Evolutionary conservation across 1,140 invertebrate species (phyloP), one percentile per base, ranked within the genome.

Genomic region (Calephelis virginiensis): DNA sequence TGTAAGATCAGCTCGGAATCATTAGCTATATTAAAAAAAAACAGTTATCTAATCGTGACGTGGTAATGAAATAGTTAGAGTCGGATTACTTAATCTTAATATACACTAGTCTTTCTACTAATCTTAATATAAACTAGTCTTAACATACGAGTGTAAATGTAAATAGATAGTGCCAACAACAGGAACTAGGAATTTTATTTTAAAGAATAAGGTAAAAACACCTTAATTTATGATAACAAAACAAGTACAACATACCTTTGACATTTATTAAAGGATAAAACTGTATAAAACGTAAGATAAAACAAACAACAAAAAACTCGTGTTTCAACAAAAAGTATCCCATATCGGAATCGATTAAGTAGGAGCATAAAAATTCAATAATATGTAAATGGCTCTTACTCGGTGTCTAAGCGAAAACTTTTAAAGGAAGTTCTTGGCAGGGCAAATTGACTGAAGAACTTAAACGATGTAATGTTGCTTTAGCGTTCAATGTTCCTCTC

Each of bases 341-440:
- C 67, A 77, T 65, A 75, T 78, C 70, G 74, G 71, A 73, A 80
- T 81, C 72, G 75, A 78, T 81, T 82, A 83, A 83, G 83, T 73
- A 79, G 78, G 77, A 76, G 83, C 77, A 82, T 81, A 86, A 89
- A 90, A 89, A 90, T 86, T 86, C 87, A 90, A 90, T 90, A 90
- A 86, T 81, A 90, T 90, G 87, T 87, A 89, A 90, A 90, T 90
- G 74, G 64, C 78, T 70, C 73, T 78, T 75, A 75, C 76, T 76
- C 75, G 75, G 78, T 82, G 75, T 80, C 79, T 83, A 80, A 81
- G 78, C 78, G 79, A 56, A 78, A 87, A 85, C 78, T 87, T 87
- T 83, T 75, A 78, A 86, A 85, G 77, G 73, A 86, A 83, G 79
- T 80, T 80, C 75, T 82, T 82, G 81, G 77, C 75, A 73, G 71